Conservation (phyloP, 1,140 invertebrate genomes). For the Sycobia sp. region DNA sequence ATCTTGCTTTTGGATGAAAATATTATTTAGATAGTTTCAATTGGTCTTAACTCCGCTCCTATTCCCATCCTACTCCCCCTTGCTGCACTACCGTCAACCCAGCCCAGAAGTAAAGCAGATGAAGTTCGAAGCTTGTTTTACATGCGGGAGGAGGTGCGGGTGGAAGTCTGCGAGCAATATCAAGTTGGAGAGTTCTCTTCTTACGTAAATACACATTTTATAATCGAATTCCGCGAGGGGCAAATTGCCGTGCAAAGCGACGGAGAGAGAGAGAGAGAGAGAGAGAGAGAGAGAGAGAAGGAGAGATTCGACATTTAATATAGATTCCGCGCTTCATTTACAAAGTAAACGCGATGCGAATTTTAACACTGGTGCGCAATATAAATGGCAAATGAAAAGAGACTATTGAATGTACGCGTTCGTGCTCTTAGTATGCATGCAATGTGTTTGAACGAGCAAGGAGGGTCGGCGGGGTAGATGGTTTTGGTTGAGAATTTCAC, state of each 20-base stretch:
- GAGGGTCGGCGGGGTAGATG: no score
- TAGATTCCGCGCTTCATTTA: neutral
- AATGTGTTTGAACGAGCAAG: no score
- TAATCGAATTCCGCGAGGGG: conserved; percentile 41
- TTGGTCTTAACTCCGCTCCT: conserved; percentile 10
- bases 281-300: no score
- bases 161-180: no score
- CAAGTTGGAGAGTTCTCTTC: conserved; percentile 37
- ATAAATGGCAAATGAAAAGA: no score
- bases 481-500: no score
- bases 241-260: conserved; percentile 20
- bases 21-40: conserved; percentile 54
- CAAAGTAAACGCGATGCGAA: neutral
- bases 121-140: conserved; percentile 45
- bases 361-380: no score
- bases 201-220: conserved; percentile 46
- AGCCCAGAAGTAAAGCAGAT: neutral
- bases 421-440: no score
- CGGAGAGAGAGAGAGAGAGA: no score
- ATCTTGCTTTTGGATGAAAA: conserved; percentile 41
- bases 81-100: conserved; percentile 18
- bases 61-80: neutral
- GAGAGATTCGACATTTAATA: neutral
- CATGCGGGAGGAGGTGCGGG: no score
- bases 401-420: no score